Evolutionary conservation across 2,888 invertebrate species (phyloP).

Genomic region (Spodoptera picta): DNA sequence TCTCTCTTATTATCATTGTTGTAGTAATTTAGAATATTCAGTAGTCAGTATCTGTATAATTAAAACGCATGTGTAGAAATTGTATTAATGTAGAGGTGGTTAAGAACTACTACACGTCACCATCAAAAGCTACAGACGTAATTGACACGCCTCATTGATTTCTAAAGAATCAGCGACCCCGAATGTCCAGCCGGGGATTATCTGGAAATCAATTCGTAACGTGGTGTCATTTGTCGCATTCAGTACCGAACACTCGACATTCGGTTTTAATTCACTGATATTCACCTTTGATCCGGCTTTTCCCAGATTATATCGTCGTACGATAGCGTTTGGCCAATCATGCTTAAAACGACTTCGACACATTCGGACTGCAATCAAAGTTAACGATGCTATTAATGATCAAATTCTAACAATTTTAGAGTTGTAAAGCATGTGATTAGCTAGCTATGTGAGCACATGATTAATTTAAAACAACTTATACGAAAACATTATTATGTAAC

Average conservation of each 20-base stretch:
- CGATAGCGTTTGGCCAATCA: constrained; percentile 60
- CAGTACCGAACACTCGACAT: constrained; percentile 73
- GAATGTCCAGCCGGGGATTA: constrained; percentile 64
- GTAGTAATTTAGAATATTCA: constrained; percentile 19
- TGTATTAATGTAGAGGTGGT: constrained; percentile 17
- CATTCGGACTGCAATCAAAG: constrained; percentile 37
- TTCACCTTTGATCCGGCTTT: constrained; percentile 71
- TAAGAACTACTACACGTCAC: constrained; percentile 2
- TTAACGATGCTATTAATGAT: constrained; percentile 38
- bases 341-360: constrained; percentile 42
- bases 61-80: constrained; percentile 31
- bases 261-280: constrained; percentile 73
- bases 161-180: constrained; percentile 40
- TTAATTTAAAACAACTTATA: constrained; percentile 79
- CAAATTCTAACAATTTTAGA: constrained; percentile 28
- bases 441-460: constrained; percentile 58
- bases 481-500: constrained; percentile 82
- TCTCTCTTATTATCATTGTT: constrained; percentile 19
- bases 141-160: constrained; percentile 19
- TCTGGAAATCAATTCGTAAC: constrained; percentile 71
- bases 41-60: constrained; percentile 7
- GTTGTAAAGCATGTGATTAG: constrained; percentile 36
- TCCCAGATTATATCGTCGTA: constrained; percentile 72
- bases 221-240: constrained; percentile 71
- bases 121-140: constrained; percentile 8